Evolutionary conservation across 1,140 invertebrate genomes (phyloP).

Genomic region (Coelopa frigida): DNA sequence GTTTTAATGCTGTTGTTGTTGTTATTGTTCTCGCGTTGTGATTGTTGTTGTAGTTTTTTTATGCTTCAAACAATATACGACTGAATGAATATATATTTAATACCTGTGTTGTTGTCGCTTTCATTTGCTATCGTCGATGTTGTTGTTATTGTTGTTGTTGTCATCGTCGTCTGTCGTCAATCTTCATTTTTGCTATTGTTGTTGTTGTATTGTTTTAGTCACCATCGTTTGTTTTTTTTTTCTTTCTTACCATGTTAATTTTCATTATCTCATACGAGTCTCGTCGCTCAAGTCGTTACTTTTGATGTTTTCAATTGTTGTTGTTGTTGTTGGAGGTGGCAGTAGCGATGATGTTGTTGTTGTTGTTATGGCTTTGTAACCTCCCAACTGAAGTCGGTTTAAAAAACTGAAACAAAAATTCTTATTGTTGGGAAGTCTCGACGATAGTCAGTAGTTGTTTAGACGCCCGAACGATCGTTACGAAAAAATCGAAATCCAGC

Average conservation of each 20-base stretch:
- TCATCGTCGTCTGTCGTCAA: too few relatives aligned
- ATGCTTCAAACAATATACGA: too few relatives aligned
- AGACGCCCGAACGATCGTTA: not conserved
- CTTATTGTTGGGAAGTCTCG: not conserved
- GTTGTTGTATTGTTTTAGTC: slow-evolving; percentile 10
- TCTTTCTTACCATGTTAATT: slow-evolving; percentile 6
- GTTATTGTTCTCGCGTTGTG: too few relatives aligned
- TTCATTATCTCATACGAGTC: not conserved
- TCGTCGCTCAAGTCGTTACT: too few relatives aligned
- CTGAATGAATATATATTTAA: too few relatives aligned
- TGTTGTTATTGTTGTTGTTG: not conserved
- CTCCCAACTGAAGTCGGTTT: too few relatives aligned
- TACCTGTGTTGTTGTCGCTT: not conserved
- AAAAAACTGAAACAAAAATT: too few relatives aligned
- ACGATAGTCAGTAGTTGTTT: not conserved
- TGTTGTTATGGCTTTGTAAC: not conserved
- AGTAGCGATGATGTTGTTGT: slow-evolving; percentile 3
- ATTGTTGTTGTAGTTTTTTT: not conserved
- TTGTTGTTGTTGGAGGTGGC: too few relatives aligned
- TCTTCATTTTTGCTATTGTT: not conserved
- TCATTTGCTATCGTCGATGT: not conserved
- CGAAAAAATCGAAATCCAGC: not conserved
- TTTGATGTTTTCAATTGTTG: too few relatives aligned
- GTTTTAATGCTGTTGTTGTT: too few relatives aligned
- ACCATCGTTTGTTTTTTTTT: slow-evolving; percentile 5